Evolutionary conservation across 92 coral and sea anemone genomes (phyloP).

Genomic region (Isaurus tuberculatus): DNA sequence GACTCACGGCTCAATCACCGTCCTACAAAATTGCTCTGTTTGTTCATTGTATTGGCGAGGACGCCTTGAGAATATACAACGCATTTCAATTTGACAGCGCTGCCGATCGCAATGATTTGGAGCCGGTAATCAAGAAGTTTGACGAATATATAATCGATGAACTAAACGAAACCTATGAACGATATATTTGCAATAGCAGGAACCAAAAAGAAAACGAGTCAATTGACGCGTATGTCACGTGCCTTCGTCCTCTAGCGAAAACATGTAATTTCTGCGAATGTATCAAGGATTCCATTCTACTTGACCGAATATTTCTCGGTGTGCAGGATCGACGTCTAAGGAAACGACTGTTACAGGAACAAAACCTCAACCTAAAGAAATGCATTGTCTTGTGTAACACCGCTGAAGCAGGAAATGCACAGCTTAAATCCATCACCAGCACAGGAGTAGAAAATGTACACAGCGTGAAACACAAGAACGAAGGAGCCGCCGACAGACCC

Average conservation of each 20-base stretch:
- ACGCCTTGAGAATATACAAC: conserved; percentile 37
- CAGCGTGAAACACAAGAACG: no score
- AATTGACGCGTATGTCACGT: conserved; percentile 20
- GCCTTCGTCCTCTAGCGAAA: conserved; percentile 40
- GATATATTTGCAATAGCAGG: conserved; percentile 34
- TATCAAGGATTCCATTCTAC: conserved; percentile 35
- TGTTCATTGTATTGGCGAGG: no score
- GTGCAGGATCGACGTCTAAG: no score
- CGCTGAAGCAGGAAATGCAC: no score
- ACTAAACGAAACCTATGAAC: conserved; percentile 39
- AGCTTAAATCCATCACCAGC: no score
- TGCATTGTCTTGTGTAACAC: no score
- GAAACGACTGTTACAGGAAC: neutral
- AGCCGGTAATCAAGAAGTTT: conserved; percentile 34
- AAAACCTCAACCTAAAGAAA: no score
- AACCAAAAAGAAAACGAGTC: conserved; percentile 31
- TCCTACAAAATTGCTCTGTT: no score
- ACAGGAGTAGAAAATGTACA: no score
- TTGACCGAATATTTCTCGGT: conserved; percentile 5
- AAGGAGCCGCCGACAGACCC: no score
- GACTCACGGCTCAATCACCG: conserved; percentile 15
- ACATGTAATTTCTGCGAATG: conserved; percentile 50
- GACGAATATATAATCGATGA: conserved; percentile 43
- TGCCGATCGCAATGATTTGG: conserved; percentile 4
- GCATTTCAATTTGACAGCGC: conserved; percentile 36